Conservation (phyloP, 2,888 invertebrate species). For the Podabrus alpinus region DNA sequence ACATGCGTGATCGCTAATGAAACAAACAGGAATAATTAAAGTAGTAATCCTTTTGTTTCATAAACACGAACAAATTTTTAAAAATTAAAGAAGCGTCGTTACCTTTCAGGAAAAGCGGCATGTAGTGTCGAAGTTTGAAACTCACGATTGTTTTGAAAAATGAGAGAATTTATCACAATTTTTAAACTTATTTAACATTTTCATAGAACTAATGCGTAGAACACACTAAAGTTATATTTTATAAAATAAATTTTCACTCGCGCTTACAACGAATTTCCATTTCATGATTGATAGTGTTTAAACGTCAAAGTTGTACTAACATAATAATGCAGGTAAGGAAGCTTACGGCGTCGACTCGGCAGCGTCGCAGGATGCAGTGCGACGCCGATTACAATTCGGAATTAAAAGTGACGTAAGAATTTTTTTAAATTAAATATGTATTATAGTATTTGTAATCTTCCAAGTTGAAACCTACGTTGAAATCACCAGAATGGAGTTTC, state of each 20-base stretch:
- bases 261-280: not conserved
- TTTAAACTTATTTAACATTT: not conserved
- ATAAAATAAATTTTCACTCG: not conserved
- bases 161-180: not conserved
- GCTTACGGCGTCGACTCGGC: conserved; percentile 26
- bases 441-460: not conserved
- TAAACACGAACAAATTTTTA: not conserved
- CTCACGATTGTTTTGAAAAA: not conserved
- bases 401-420: conserved; percentile 9
- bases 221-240: not conserved
- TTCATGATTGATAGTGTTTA: conserved; percentile 9
- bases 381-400: conserved; percentile 23
- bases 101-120: not conserved
- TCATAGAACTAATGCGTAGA: not conserved
- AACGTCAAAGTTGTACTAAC: conserved; percentile 16
- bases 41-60: not conserved
- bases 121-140: not conserved
- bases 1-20: not conserved
- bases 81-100: not conserved
- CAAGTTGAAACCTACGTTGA: not conserved
- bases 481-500: not conserved
- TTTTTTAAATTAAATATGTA: not conserved
- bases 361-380: conserved; percentile 22
- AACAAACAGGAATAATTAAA: not conserved
- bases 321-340: conserved; percentile 19